phyloP scores from a whole-genome alignment of 2,797 vertebrate species.

The Enteromius afrohamiltoni region DNA sequence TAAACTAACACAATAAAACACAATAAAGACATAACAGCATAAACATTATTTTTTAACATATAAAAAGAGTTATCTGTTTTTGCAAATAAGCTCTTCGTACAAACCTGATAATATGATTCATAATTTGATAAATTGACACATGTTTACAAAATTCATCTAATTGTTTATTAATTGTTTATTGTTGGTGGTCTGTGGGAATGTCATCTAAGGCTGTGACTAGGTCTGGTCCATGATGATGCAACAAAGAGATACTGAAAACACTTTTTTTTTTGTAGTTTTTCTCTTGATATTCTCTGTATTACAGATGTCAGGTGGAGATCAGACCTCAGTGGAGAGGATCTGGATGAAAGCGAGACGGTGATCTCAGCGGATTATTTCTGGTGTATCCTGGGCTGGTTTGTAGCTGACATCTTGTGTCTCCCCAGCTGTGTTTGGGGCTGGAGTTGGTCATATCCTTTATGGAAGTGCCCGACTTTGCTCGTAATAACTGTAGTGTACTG shows the following conservation, averaged over 20 bases:
- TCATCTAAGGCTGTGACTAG: background rate
- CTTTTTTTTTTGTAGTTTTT: conserved; percentile 17
- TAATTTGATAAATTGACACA: background rate
- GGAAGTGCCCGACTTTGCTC: conserved; percentile 13
- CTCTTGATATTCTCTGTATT: conserved; percentile 25
- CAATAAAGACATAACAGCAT: too few species aligned
- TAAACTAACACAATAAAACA: too few species aligned
- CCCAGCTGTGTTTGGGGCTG: conserved; percentile 30
- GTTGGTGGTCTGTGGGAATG: background rate
- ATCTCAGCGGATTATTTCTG: conserved; percentile 43
- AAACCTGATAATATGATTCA: background rate
- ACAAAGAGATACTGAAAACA: conserved; percentile 7
- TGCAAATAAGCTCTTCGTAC: too few species aligned
- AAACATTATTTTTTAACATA: too few species aligned
- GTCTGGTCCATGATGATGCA: conserved; percentile 19
- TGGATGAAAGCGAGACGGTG: conserved; percentile 27
- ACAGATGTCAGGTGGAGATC: conserved; percentile 37
- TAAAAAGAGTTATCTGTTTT: too few species aligned
- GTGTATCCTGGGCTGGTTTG: conserved; percentile 10
- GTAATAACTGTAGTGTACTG: conserved; percentile 34
- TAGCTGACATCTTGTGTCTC: conserved; percentile 15
- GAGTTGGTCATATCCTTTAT: conserved; percentile 36
- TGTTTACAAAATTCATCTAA: background rate
- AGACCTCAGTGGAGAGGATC: conserved; percentile 18
- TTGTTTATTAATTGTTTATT: background rate